Evolutionary conservation across 2,888 invertebrate species (phyloP), one percentile per base, ranked within the genome.

Genomic region (Homarus gammarus): DNA sequence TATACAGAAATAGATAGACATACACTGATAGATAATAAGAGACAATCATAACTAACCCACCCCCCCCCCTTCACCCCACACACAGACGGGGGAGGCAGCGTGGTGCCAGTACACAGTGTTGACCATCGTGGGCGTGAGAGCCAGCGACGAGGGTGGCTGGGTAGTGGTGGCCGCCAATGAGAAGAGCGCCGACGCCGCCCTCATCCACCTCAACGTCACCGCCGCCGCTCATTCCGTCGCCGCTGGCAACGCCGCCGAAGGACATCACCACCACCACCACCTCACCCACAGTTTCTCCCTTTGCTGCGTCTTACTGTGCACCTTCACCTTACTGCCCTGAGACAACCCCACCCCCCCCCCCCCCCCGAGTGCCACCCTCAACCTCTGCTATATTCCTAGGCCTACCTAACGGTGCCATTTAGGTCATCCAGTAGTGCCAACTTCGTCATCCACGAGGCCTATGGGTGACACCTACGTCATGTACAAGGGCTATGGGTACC

Each of bases 201-300:
- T 87, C 75, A 82, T 87, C 81, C 87, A 75, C 36, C 82, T 87
- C 61, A 87, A 87, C 81, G 82, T 87, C 49, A 87, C 87, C 3
- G 87, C 87, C 8, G 87, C 87, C 73, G 87, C 87, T 82, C 87
- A 87, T 36, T 81, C 82, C 75, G 81, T 87, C 27, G 56, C 84
- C 36, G 73, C 87, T 33, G 70, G 56, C 51, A 70, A 27, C 27
- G 79, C 61, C n/a, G 5, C 38, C 78, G 38, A 68, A 31, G 64
- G 27, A 22, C 61, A 5, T 40, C 40, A 56, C 27, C 70, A 22
- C 72, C 33, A 51, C 84, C 40, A 51, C 51, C 12, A 51, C 44
- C 40, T 22, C 75, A 22, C 18, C 44, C 18, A 31, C n/a, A 0
- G 15, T 18, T 22, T 61, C 73, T 27, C n/a, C 84, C 56, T 44